A percentile compares a stretch with the other conserved stretches of the same genome.
Evolutionary conservation across 2,888 invertebrate genomes (phyloP).

Genomic region (Ormyrus labotus): DNA sequence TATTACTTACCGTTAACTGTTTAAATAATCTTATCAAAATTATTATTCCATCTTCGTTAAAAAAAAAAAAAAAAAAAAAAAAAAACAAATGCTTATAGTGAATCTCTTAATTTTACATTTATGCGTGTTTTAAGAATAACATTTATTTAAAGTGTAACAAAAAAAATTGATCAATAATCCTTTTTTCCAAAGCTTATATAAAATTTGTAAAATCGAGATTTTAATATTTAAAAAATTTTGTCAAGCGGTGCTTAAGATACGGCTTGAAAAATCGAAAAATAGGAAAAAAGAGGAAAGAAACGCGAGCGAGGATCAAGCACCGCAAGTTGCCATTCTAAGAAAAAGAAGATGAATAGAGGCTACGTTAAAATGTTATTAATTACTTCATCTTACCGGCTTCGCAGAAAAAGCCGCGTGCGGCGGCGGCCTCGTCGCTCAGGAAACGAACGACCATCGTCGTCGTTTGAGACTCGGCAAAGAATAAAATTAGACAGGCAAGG

Average conservation of each 20-base stretch:
- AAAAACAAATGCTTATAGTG: no score
- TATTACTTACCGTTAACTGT: constrained; percentile 8
- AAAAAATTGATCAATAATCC: no score
- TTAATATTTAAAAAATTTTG: constrained; percentile 33
- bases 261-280: constrained; percentile 20
- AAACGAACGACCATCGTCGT: constrained; percentile 23
- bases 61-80: no score
- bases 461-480: constrained; percentile 2
- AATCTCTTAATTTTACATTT: no score
- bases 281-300: constrained; percentile 1
- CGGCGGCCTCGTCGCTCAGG: constrained; percentile 35
- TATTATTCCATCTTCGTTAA: no score
- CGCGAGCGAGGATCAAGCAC: constrained; percentile 5
- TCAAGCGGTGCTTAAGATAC: constrained; percentile 21
- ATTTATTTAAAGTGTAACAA: no score
- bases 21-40: background rate
- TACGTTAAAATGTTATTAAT: constrained; percentile 55
- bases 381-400: constrained; percentile 45
- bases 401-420: background rate
- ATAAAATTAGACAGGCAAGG: constrained; percentile 46
- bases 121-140: no score
- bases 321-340: constrained; percentile 37
- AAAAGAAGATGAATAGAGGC: constrained; percentile 54
- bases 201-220: no score
- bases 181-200: no score